Conservation (phyloP, 2,888 invertebrate genomes). For the Machimus rusticus region DNA sequence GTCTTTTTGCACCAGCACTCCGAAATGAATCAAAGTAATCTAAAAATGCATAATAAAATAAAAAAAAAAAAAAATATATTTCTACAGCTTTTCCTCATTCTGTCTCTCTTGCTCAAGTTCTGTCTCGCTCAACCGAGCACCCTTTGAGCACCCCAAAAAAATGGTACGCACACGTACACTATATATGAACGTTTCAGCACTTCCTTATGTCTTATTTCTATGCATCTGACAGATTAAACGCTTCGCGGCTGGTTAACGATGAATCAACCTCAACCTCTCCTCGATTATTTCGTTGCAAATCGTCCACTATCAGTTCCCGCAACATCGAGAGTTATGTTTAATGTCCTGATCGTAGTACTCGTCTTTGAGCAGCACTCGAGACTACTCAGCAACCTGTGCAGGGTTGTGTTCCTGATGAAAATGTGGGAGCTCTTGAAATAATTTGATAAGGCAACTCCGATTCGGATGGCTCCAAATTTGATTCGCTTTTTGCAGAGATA, state of each 20-base stretch:
- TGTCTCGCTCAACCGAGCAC: too few relatives aligned
- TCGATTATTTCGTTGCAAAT: constrained; percentile 62
- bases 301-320: constrained; percentile 60
- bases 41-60: too few relatives aligned
- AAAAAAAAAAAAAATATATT: too few relatives aligned
- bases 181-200: too few relatives aligned
- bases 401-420: constrained; percentile 61
- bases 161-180: too few relatives aligned
- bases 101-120: too few relatives aligned
- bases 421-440: constrained; percentile 62
- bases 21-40: too few relatives aligned
- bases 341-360: constrained; percentile 61
- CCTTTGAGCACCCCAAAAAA: too few relatives aligned
- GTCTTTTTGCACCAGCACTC: too few relatives aligned
- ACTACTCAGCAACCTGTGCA: constrained; percentile 60
- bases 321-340: constrained; percentile 61
- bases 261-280: constrained; percentile 62
- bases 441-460: constrained; percentile 60
- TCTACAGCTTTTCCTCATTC: too few relatives aligned
- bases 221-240: not conserved
- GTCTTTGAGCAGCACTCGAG: constrained; percentile 62
- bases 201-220: too few relatives aligned
- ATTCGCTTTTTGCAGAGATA: constrained; percentile 62
- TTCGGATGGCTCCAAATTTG: constrained; percentile 60
- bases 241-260: not conserved